Evolutionary conservation across 2,113 vertebrate genomes (phyloP), one percentile per base, ranked within the genome.

Genomic region (Pelecanoides urinatrix): DNA sequence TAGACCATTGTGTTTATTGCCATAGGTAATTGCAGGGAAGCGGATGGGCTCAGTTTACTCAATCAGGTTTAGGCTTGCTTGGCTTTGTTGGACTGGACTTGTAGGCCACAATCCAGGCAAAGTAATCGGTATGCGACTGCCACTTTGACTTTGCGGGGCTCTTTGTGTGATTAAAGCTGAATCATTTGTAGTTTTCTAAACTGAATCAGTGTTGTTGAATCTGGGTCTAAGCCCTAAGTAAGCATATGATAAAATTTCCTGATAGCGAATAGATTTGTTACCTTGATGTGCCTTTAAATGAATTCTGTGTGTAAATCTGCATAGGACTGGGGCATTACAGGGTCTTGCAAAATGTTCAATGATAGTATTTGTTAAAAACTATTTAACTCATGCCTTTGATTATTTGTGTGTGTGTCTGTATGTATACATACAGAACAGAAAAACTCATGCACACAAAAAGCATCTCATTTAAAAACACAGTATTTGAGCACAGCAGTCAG

Each of bases 41-140:
- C 25, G 56, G 96, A 92, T 86, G 91, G 96, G 92, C 91, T 96
- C 79, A 3, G 83, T 30, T 96, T 71, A 56, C 23, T 3, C 86
- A 8, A 2, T 95, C 92, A 94, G 83, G 95, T 92, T 95, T 61
- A 86, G 94, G 86, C 96, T 95, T 94, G 83, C 76, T 94, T 73
- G 96, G 86, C 75, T 90, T 80, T 84, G 73, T 89, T 71, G 90
- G 76, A 11, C 84, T 61, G 93, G 96, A 87, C 94, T 87, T 14
- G 56, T 22, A 70, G 86, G 79, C 82, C 59, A 16, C 3, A 8
- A 63, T 92, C 84, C 88, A 94, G 95, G 65, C 29, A 3, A 71
- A 65, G 59, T 10, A 17, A 84, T 86, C 0, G 1, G 52, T 72
- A 38, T 62, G 62, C 0, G 16, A 25, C 79, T 92, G 88, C 72